A percentile compares a stretch with the other conserved stretches of the same genome.
Conservation (phyloP, 2,888 invertebrate genomes). For the Sipha maydis region DNA sequence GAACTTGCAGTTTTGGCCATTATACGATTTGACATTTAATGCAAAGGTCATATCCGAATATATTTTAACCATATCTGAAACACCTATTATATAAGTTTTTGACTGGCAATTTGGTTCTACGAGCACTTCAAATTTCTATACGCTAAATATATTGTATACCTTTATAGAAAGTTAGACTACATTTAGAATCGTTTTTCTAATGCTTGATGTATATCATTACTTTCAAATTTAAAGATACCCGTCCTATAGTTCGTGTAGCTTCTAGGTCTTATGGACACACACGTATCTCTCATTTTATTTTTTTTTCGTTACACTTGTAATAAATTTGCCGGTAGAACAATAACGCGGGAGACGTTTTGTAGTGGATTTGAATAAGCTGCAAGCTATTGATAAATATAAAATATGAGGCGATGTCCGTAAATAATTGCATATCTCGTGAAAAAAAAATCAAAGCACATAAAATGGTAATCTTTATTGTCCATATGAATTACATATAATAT, state of each 20-base stretch:
- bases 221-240: too few species aligned
- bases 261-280: too few species aligned
- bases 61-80: not conserved
- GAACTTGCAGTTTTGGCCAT: not conserved
- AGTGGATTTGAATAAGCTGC: too few species aligned
- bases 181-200: not conserved
- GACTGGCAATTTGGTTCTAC: not conserved
- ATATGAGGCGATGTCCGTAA: not conserved
- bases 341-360: too few species aligned
- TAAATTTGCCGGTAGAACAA: too few species aligned
- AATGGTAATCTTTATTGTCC: not conserved
- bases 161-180: not conserved
- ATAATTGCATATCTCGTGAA: not conserved
- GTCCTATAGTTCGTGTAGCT: too few species aligned
- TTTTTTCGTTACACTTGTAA: too few species aligned
- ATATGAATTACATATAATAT: not conserved
- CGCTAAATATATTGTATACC: too few species aligned
- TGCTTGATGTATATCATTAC: not conserved
- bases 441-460: not conserved
- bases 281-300: too few species aligned
- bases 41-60: not conserved
- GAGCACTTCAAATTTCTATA: not conserved
- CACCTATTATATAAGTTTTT: not conserved
- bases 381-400: not conserved
- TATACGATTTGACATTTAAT: not conserved